Percentiles rank a stretch among this genome's conserved stretches.
Conservation (phyloP, 2,888 invertebrate species). For the Onchidella celtica region DNA sequence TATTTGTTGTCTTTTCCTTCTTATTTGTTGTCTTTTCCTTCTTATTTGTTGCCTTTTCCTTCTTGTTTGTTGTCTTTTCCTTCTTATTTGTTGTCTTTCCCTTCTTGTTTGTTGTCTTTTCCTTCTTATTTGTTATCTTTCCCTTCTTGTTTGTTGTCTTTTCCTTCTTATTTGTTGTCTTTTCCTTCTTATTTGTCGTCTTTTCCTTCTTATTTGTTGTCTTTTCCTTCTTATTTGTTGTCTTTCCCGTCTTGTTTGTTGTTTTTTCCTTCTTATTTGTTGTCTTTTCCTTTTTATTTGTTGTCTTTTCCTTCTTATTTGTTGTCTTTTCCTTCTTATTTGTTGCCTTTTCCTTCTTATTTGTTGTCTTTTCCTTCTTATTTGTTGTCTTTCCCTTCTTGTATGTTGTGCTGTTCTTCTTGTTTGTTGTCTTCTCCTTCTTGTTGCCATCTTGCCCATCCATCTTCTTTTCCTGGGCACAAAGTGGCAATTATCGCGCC, state of each 20-base stretch:
- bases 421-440: neutral
- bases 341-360: neutral
- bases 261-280: neutral
- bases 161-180: neutral
- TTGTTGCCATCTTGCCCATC: neutral
- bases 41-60: neutral
- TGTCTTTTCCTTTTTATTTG: neutral
- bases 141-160: conserved; percentile 4
- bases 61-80: neutral
- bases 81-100: conserved; percentile 14
- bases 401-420: neutral
- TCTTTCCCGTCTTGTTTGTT: neutral
- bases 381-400: neutral
- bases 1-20: neutral
- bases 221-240: neutral
- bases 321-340: neutral
- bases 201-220: neutral
- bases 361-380: neutral
- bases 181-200: neutral
- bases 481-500: no score
- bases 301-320: neutral
- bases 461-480: neutral
- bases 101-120: conserved; percentile 3
- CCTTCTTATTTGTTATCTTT: conserved; percentile 18
- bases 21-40: neutral